Percentiles rank a stretch among this genome's conserved stretches.
Conservation (phyloP, 2,113 vertebrate species). For the Tursiops truncatus region DNA sequence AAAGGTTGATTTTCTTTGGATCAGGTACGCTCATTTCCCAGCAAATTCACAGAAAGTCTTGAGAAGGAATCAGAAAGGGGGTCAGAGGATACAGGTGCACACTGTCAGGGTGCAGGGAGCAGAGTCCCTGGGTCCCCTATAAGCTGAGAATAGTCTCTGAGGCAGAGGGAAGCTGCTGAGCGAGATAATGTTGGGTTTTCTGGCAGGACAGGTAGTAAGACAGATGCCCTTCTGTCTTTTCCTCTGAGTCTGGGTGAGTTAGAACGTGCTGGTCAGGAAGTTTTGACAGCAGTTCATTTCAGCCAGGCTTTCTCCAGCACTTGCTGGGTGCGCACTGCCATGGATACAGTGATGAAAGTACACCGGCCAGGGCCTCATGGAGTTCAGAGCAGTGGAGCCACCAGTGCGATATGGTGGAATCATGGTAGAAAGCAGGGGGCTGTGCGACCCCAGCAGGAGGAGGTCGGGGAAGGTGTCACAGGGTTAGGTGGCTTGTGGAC, state of each 20-base stretch:
- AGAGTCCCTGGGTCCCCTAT: background rate
- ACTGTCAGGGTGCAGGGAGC: background rate
- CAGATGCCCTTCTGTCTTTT: background rate
- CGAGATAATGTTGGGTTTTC: background rate
- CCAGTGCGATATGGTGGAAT: background rate
- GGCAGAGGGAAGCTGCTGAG: background rate
- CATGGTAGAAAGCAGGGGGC: background rate
- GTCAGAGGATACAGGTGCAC: background rate
- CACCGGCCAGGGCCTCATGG: rapidly evolving
- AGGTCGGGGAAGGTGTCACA: background rate
- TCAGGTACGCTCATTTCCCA: background rate
- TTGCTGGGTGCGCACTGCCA: background rate
- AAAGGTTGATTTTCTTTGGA: background rate
- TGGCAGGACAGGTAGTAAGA: background rate
- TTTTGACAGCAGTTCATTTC: background rate
- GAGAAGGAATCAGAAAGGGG: background rate
- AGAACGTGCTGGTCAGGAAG: background rate
- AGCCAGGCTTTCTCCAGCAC: background rate
- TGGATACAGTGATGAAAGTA: background rate
- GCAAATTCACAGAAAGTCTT: background rate
- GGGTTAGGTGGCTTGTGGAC: rapidly evolving
- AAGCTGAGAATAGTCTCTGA: background rate
- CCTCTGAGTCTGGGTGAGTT: background rate
- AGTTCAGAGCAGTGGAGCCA: background rate
- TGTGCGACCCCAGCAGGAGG: background rate